phyloP scores from a whole-genome alignment of 2,888 invertebrate genomes.

The Maniola hyperantus region DNA sequence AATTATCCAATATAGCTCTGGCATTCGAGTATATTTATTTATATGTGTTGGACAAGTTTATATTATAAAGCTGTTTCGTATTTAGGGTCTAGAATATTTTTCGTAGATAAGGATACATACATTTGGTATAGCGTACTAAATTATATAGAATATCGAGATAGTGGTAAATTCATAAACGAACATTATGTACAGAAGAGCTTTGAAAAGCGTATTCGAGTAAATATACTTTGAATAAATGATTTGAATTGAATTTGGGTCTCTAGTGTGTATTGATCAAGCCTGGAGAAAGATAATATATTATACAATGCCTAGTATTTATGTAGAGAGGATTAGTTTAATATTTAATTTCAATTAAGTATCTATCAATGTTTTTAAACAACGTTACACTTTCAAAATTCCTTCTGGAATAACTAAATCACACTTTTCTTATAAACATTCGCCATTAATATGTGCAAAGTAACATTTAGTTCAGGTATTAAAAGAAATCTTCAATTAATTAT shows the following conservation, averaged over 20 bases:
- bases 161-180: not conserved
- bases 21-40: slow-evolving; percentile 23
- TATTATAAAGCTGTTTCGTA: slow-evolving; percentile 1
- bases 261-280: no score
- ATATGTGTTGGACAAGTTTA: slow-evolving; percentile 10
- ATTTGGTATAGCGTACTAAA: not conserved
- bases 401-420: not conserved
- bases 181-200: no score
- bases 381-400: no score
- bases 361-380: no score
- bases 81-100: not conserved
- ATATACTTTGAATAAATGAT: no score
- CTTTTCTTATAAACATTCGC: not conserved
- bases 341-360: no score
- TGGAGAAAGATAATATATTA: no score
- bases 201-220: no score
- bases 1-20: slow-evolving; percentile 27
- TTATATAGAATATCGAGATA: not conserved
- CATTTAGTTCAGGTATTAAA: not conserved
- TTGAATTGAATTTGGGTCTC: no score
- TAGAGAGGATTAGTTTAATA: no score
- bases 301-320: no score
- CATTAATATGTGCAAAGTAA: not conserved
- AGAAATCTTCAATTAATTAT: slow-evolving; percentile 14
- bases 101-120: not conserved